Conservation (phyloP, 2,888 invertebrate species). For the Leptura quadrifasciata region DNA sequence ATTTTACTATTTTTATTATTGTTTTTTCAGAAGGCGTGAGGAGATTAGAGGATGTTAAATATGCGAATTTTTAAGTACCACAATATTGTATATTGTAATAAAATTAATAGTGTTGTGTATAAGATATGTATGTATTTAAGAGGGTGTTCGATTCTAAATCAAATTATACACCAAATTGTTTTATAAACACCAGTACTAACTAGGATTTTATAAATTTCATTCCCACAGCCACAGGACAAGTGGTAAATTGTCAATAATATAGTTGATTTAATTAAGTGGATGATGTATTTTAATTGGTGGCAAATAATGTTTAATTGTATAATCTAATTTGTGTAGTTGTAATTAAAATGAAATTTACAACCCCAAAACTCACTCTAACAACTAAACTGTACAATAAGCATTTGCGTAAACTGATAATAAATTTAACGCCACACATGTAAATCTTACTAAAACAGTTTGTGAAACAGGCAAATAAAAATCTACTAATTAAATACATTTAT, state of each 20-base stretch:
- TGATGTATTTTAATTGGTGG: slow-evolving; percentile 50
- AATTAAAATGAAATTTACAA: slow-evolving; percentile 61
- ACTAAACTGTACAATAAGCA: slow-evolving; percentile 56
- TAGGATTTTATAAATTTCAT: slow-evolving; percentile 8
- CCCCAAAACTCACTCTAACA: slow-evolving; percentile 55
- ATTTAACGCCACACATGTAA: slow-evolving; percentile 50
- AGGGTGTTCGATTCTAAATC: no score
- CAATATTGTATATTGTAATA: no score
- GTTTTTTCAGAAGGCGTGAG: no score
- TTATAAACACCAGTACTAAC: neutral
- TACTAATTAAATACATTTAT: slow-evolving; percentile 30
- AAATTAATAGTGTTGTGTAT: no score
- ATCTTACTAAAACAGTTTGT: slow-evolving; percentile 48
- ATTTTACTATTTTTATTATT: no score
- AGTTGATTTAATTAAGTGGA: slow-evolving; percentile 45
- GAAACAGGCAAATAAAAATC: slow-evolving; percentile 22
- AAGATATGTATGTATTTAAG: no score
- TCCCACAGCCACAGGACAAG: neutral
- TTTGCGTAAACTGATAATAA: slow-evolving; percentile 54
- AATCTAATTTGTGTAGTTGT: slow-evolving; percentile 57
- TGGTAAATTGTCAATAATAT: slow-evolving; percentile 38
- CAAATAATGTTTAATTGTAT: slow-evolving; percentile 57
- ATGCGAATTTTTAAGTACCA: no score
- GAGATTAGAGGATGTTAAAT: no score
- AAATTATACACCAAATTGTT: no score